Conservation (phyloP, 2,113 vertebrate species). For the Neotoma lepida region DNA sequence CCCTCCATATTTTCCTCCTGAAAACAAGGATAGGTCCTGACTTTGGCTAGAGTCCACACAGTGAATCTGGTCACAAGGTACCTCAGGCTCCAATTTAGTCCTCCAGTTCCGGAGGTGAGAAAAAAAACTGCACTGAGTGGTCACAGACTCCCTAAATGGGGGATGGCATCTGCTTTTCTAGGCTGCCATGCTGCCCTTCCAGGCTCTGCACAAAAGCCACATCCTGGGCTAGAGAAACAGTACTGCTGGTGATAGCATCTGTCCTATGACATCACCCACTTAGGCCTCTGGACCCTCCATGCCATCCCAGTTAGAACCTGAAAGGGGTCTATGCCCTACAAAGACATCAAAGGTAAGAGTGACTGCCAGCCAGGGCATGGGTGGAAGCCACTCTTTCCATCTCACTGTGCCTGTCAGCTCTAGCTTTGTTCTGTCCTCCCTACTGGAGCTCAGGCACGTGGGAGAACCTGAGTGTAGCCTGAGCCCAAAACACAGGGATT, state of each 20-base stretch:
- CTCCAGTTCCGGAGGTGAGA: fast-evolving
- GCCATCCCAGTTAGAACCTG: fast-evolving
- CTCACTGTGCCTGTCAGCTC: background rate
- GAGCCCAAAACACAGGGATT: background rate
- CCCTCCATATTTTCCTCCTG: background rate
- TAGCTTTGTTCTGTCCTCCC: background rate
- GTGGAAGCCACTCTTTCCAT: background rate
- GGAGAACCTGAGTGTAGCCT: background rate
- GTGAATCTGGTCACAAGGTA: fast-evolving
- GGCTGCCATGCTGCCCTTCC: background rate
- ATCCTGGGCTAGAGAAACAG: background rate
- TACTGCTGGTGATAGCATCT: fast-evolving
- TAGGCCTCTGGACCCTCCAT: background rate
- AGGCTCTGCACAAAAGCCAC: background rate
- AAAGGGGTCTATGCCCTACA: background rate
- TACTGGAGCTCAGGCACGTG: fast-evolving
- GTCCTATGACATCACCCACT: fast-evolving
- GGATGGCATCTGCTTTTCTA: background rate
- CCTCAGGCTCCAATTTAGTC: fast-evolving
- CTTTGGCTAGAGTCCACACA: fast-evolving
- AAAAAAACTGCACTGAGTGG: fast-evolving
- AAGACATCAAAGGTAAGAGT: background rate
- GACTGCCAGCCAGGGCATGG: background rate
- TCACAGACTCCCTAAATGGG: background rate
- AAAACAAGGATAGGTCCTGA: background rate